Percentiles rank a stretch among this genome's conserved stretches.
Conservation (phyloP, 1,140 invertebrate species). For the Marisa cornuarietis region DNA sequence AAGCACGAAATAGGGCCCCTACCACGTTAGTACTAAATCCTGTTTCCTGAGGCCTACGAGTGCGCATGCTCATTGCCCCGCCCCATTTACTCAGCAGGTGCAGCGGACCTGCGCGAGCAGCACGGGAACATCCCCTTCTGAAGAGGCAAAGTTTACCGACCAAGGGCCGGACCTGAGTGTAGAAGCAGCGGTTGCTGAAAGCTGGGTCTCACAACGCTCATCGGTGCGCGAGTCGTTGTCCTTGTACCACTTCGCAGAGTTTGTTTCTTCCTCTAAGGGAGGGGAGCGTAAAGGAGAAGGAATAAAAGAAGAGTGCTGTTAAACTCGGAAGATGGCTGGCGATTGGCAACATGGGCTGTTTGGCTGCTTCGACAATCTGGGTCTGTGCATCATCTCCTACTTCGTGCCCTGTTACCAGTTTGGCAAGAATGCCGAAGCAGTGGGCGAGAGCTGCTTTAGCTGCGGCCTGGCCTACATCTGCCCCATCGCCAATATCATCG, state of each 20-base stretch:
- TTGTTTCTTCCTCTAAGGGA: background rate
- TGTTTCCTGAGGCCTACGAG: too few species aligned
- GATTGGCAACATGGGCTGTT: slow-evolving; percentile 60
- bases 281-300: background rate
- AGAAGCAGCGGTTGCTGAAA: background rate
- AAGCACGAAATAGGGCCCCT: too few species aligned
- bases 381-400: slow-evolving; percentile 59
- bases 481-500: slow-evolving; percentile 49
- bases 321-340: slow-evolving; percentile 34
- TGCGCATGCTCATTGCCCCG: too few species aligned
- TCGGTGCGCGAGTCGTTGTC: background rate
- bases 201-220: background rate
- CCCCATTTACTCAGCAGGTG: too few species aligned
- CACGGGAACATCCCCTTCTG: too few species aligned
- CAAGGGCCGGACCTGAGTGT: too few species aligned
- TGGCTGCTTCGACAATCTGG: slow-evolving; percentile 62
- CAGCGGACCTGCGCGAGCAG: too few species aligned
- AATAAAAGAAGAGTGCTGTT: background rate
- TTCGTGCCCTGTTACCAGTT: slow-evolving; percentile 62
- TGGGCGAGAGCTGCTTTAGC: slow-evolving; percentile 58
- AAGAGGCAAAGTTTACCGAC: too few species aligned
- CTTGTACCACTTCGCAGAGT: background rate
- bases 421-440: slow-evolving; percentile 62
- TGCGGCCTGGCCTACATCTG: slow-evolving; percentile 54
- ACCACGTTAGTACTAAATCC: too few species aligned